Conservation (phyloP, 2,888 invertebrate genomes). For the Minunthozetes semirufus region DNA sequence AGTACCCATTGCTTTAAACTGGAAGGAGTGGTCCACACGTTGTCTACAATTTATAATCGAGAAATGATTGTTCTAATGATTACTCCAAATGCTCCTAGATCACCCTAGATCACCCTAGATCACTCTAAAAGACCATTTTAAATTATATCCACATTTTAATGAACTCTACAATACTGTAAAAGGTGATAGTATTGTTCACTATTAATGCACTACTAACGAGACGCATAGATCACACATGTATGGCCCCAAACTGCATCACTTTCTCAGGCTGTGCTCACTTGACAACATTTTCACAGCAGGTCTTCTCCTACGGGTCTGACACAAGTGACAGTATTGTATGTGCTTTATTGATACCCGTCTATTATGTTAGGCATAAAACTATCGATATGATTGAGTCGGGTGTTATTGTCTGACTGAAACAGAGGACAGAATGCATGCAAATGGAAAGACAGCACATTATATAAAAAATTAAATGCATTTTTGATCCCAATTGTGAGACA, state of each 20-base stretch:
- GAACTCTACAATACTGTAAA: neutral
- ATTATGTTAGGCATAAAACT: conserved; percentile 4
- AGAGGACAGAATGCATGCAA: conserved; percentile 13
- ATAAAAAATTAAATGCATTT: conserved; percentile 9
- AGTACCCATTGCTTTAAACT: conserved; percentile 28
- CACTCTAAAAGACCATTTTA: too few relatives aligned
- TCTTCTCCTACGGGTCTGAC: neutral
- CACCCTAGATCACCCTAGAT: too few relatives aligned
- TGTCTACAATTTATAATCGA: conserved; percentile 12
- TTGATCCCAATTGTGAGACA: neutral
- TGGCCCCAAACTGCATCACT: neutral
- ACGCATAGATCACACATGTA: neutral
- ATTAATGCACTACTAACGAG: neutral
- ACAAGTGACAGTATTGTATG: neutral
- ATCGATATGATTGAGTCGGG: neutral
- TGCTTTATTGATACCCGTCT: neutral
- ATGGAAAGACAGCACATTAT: conserved; percentile 5
- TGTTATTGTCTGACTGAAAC: neutral
- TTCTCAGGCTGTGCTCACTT: neutral
- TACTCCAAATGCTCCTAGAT: too few relatives aligned
- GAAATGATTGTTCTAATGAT: conserved; percentile 32
- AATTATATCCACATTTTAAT: conserved; percentile 29
- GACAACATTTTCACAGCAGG: conserved; percentile 13
- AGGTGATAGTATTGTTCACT: too few relatives aligned
- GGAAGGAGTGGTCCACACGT: conserved; percentile 33